Base-by-base conservation (phyloP, 2,113 vertebrate species). In the Barbus barbus region DNA sequence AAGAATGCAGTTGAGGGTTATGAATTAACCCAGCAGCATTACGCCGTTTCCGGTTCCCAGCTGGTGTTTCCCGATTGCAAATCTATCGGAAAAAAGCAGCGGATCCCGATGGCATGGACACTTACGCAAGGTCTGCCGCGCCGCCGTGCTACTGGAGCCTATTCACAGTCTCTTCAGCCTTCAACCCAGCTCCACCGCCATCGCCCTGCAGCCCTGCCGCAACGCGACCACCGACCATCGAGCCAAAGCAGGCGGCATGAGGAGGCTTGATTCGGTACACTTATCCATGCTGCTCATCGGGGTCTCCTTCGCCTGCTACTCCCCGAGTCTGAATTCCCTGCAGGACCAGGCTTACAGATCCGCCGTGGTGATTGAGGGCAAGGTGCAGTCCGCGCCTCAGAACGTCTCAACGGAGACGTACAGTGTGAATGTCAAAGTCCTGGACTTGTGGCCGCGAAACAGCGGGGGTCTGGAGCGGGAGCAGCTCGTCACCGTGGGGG, bases 231-330 rank as follows among this genome's bases (percentile, higher is more conserved):
- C 95, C 96, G 93, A 94, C 95, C 95, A 95, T 94, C 94, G 93
- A 95, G 95, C 95, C 95, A 96, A 93, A 95, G 95, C 95, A 96
- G 96, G 95, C 95, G 96, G 96, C 95, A 78, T 77, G 74, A 97
- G 96, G 96, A 97, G 96, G 97, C 96, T 96, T 95, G 96, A 96
- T 95, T 94, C 96, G 93, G 94, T 95, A 85, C 95, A 95, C 95
- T 94, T 97, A 93, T 97, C 95, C 93, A 96, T 97, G 96, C 96
- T 97, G 95, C 93, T 97, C 94, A 96, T 97, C 94, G 96, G 97
- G 93, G 96, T 97, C 90, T 97, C 97, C 87, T 95, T 97, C 91
- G 97, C 96, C 95, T 98, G 97, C 95, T 97, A 97, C 94, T 96
- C 96, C 95, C 97, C 97, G 94, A 96, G 95, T 95, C 94, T 95